Conservation (phyloP, 64 coral and sea anemone species). For the Stichodactyla mertensii region DNA sequence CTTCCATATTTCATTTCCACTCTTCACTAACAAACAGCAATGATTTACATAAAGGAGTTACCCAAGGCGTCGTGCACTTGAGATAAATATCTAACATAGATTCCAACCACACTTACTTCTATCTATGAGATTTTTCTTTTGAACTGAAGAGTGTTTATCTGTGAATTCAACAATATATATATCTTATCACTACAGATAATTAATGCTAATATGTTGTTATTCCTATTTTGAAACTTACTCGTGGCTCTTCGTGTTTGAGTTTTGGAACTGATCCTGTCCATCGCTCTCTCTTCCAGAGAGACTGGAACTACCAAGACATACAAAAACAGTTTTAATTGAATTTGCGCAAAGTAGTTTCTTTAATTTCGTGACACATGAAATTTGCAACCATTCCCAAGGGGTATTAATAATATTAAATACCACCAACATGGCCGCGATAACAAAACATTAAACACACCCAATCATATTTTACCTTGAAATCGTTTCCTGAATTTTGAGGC, state of each 20-base stretch:
- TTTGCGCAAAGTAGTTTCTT: background rate
- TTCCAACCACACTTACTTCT: slow-evolving; percentile 56
- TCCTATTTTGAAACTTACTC: background rate
- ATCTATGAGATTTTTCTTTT: slow-evolving; percentile 63
- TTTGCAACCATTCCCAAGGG: background rate
- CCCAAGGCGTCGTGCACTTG: background rate
- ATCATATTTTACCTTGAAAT: background rate
- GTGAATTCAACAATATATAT: background rate
- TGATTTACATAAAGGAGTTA: no score
- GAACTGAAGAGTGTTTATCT: slow-evolving; percentile 24
- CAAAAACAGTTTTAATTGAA: background rate
- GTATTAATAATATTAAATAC: background rate
- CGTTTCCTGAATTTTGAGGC: background rate
- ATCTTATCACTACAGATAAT: no score
- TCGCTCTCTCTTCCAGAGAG: background rate
- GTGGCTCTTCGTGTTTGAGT: background rate
- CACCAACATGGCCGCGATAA: no score
- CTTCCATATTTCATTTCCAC: no score
- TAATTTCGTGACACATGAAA: background rate
- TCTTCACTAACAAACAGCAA: no score
- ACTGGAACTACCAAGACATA: background rate
- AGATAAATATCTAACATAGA: background rate
- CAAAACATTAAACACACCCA: no score
- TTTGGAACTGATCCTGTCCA: background rate
- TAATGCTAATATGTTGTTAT: no score